Evolutionary conservation across 2,797 vertebrate genomes (phyloP).

Genomic region (Gallinago nigripennis): DNA sequence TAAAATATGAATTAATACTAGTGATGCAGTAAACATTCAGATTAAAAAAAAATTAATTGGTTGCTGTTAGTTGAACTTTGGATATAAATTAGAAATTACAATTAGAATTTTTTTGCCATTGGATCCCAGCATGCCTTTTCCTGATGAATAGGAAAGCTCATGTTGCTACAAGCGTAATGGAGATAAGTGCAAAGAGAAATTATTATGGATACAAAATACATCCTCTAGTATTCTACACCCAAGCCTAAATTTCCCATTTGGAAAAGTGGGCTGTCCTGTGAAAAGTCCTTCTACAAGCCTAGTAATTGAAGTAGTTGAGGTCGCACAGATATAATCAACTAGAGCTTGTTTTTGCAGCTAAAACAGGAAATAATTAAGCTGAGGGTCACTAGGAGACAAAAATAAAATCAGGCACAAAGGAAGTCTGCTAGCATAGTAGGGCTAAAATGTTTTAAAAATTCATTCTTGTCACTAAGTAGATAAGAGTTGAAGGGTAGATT

Average conservation of each 20-base stretch:
- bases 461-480: not conserved
- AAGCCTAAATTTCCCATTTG: not conserved
- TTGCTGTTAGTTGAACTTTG: fast-evolving
- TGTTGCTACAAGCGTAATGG: not conserved
- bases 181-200: not conserved
- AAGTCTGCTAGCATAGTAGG: not conserved
- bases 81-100: not conserved
- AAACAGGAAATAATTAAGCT: not conserved
- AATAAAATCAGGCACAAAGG: not conserved
- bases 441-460: not conserved
- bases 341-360: not conserved
- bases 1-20: fast-evolving
- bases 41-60: not conserved
- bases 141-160: not conserved
- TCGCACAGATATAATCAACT: not conserved
- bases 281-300: not conserved
- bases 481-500: not conserved
- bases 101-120: not conserved
- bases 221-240: not conserved
- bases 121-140: not conserved
- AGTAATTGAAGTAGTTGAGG: not conserved
- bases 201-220: not conserved
- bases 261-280: not conserved
- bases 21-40: not conserved
- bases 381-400: not conserved